Evolutionary conservation across 1,140 invertebrate species (phyloP), one percentile per base, ranked within the genome.

Genomic region (Araneus ventricosus): DNA sequence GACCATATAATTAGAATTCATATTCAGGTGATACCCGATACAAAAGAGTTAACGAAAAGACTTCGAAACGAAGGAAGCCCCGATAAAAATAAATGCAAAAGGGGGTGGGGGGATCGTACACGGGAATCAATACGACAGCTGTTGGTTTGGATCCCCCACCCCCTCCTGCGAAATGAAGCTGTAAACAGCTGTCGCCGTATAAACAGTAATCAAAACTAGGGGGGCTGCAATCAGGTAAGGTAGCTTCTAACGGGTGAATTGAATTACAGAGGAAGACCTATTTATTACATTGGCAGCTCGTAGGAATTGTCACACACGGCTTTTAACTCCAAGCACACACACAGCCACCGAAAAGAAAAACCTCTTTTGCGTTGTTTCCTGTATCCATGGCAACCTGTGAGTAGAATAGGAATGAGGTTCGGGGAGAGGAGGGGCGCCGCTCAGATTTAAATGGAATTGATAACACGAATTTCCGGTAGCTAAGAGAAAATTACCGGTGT

Each of bases 401-500:
- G 70, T 17, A 30, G 70, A 75, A 75, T 75, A 75, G 30, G 70
- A 75, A 75, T 75, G 27, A 75, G 70, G 45, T 8, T 52, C 45
- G 10, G 10, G 45, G 10, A 7, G 22, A 4, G n/a, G 59, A 63
- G 59, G 59, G 24, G 59, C 2, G 45, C 8, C 17, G 27, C 30
- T 37, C 27, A 75, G 30, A 67, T 67, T 67, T 67, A 67, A 67
- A 67, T 75, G 70, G 70, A 75, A 75, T 37, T 75, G 70, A 75
- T 75, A 75, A 75, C 70, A 30, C 70, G 34, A 75, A 37, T 75
- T 75, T 75, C 70, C 70, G 70, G 70, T 75, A 75, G 70, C 70
- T 75, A 34, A 75, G 70, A 75, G 30, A 75, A 75, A 75, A 75
- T 75, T 75, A 75, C 70, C 70, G 70, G 70, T 75, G 70, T 75